Percentiles rank a stretch among this genome's conserved stretches.
These are phyloP conservation scores for Helogale parvula DNA, from an alignment of 2,113 vertebrate species.

Conservation along the genomic window DNA sequence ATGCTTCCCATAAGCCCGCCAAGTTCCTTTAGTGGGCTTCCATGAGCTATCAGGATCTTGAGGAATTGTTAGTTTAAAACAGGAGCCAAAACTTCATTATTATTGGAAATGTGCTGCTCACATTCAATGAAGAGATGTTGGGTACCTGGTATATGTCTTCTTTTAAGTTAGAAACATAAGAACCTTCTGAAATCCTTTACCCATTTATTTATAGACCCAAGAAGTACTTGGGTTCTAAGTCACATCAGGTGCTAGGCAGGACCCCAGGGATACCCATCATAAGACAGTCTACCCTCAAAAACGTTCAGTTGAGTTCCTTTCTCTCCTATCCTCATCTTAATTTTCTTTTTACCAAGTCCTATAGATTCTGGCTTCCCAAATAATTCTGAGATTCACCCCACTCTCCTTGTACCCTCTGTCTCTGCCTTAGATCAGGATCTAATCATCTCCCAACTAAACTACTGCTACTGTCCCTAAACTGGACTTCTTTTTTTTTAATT, in stretches of 20 bases:
- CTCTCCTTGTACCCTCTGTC: background rate
- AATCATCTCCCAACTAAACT: background rate
- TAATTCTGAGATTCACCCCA: background rate
- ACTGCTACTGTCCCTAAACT: background rate
- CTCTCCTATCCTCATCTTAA: background rate
- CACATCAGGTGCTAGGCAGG: background rate
- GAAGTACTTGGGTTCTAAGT: background rate
- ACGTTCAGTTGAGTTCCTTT: background rate
- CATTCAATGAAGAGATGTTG: background rate
- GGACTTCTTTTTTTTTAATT: background rate
- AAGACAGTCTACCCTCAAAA: background rate
- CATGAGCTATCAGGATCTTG: background rate
- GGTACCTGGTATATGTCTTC: background rate
- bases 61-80: conserved; percentile 29
- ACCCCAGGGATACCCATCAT: background rate
- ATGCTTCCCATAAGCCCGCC: conserved; percentile 20
- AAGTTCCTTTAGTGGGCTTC: background rate
- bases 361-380: background rate
- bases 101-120: background rate
- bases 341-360: background rate
- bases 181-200: background rate
- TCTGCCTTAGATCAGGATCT: background rate
- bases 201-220: background rate
- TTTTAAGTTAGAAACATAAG: conserved; percentile 22
- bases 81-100: background rate